Percentiles rank a stretch among this genome's conserved stretches.
These are phyloP conservation scores for Morinoia aosen DNA, from an alignment of 2,888 invertebrate genomes.

Conservation along the genomic window DNA sequence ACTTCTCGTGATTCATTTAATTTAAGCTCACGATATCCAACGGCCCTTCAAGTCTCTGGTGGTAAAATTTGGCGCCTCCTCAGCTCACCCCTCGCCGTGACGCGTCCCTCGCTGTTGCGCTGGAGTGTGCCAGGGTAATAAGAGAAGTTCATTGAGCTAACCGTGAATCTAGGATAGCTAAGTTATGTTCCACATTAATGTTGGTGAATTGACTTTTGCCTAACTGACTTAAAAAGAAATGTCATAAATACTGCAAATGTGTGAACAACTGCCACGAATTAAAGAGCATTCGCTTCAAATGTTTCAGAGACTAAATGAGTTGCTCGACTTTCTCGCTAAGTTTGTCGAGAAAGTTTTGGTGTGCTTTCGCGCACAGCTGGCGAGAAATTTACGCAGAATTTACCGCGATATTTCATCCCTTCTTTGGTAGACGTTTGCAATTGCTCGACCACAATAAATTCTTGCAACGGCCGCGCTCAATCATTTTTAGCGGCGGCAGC, in stretches of 20 bases:
- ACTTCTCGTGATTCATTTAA: not conserved
- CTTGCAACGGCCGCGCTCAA: slow-evolving; percentile 20
- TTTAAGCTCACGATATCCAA: not conserved
- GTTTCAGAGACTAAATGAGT: not conserved
- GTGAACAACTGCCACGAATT: not conserved
- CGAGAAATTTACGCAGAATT: slow-evolving; percentile 26
- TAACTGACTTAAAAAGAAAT: not conserved
- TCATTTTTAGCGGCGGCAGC: slow-evolving; percentile 27
- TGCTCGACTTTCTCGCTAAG: not conserved
- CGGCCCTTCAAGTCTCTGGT: not conserved
- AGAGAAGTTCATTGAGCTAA: not conserved
- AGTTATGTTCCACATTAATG: not conserved
- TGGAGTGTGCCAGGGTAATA: no score
- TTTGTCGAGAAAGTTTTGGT: not conserved
- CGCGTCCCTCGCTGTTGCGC: not conserved
- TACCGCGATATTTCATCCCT: slow-evolving; percentile 18
- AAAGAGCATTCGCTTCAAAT: not conserved
- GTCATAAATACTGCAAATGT: not conserved
- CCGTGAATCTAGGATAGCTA: not conserved
- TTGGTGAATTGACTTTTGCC: not conserved
- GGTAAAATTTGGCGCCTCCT: not conserved
- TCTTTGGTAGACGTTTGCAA: slow-evolving; percentile 26
- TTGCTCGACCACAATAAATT: slow-evolving; percentile 26
- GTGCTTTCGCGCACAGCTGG: not conserved
- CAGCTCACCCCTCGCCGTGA: no score